Base-by-base conservation (phyloP, 2,797 vertebrate genomes). In the Cyclopterus lumpus region DNA sequence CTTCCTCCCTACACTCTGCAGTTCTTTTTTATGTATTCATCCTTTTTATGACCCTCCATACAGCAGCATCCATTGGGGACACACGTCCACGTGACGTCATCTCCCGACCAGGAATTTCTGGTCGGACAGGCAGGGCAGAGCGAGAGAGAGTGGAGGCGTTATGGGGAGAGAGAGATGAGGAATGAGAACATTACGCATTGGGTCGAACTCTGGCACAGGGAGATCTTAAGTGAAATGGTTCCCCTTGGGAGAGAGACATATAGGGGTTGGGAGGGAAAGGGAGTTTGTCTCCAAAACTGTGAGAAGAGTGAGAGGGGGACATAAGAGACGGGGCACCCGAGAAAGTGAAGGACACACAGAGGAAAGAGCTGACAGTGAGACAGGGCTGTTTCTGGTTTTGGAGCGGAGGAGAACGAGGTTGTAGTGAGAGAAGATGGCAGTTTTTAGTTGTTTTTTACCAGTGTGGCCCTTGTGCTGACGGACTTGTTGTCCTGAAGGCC, bases 401-500 rank as follows among this genome's bases (percentile, higher is more conserved):
- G 51, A 70, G 42, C 36, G 65, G 60, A 72, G 18, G 30, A 60
- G 46, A 38, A 65, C 51, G 49, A 24, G 61, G 65, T 20, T 75
- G 76, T 44, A 51, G 36, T 40, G 40, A 61, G 71, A 60, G 75
- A 61, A 71, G 67, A 77, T 64, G 73, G 72, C 74, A 62, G 71
- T 16, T 59, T 60, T 80, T n/a, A 4, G n/a, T 5, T 40, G 40
- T 38, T 6, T 34, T 83, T 77, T 63, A 77, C 69, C 82, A 72
- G 64, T 38, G 7, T 36, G 64, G 72, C 57, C 57, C 70, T 61
- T 28, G 75, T 57, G 30, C 82, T 81, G 73, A 78, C 73, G 63
- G 79, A 85, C 89, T 86, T 87, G 90, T 88, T 83, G 63, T 85
- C 84, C 87, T 88, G 86, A 91, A 85, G 81, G 85, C 89, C 88